These are phyloP conservation scores for Magallana angulata DNA, from an alignment of 1,140 invertebrate species.

Conservation along the genomic window DNA sequence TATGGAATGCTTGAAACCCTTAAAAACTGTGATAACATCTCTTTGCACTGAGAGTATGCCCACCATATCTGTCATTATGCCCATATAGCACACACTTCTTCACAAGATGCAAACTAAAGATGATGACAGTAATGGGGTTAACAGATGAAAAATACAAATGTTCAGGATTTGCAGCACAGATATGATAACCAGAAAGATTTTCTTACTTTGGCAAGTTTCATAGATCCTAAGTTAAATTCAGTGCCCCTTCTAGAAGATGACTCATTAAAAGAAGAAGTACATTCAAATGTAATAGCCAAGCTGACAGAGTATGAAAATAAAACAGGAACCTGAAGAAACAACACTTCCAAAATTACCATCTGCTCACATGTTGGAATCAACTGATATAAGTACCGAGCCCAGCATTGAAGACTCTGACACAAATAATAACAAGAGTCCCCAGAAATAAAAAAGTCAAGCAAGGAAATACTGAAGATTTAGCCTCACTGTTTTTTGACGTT, in stretches of 20 bases:
- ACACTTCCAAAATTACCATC: not conserved
- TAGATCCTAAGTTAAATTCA: constrained; percentile 41
- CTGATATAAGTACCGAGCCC: not conserved
- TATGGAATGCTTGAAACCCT: constrained; percentile 28
- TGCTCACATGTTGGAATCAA: not conserved
- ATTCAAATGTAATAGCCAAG: not conserved
- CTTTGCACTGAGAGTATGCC: constrained; percentile 43
- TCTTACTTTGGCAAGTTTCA: not conserved
- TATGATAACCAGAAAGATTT: constrained; percentile 21
- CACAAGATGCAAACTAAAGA: too few relatives aligned
- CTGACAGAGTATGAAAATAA: constrained; percentile 27
- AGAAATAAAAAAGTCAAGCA: constrained; percentile 5
- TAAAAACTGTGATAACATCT: constrained; percentile 45
- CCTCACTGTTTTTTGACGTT: constrained; percentile 23
- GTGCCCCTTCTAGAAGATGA: constrained; percentile 30
- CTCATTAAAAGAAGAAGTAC: constrained; percentile 8
- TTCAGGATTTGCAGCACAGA: constrained; percentile 20
- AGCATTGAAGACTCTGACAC: not conserved
- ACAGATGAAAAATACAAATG: constrained; percentile 37
- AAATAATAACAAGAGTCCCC: not conserved
- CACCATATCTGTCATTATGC: constrained; percentile 45
- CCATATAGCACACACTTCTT: constrained; percentile 38
- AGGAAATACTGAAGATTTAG: not conserved
- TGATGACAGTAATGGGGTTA: constrained; percentile 1
- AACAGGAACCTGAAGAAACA: not conserved